Conservation (phyloP, 2,113 vertebrate species). For the Pagrus major region DNA sequence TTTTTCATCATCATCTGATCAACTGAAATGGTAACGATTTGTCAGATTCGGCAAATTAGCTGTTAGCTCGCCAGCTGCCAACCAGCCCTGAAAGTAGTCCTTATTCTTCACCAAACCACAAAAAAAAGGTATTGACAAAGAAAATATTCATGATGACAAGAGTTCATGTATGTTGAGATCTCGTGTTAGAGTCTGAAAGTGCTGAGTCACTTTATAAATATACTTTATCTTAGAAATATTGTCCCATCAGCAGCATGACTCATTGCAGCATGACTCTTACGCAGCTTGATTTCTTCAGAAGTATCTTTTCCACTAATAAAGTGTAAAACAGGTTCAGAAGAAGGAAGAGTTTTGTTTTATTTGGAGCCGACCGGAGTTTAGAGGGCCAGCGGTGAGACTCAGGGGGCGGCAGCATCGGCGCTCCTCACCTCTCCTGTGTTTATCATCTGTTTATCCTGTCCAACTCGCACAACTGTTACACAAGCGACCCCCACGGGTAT, state of each 20-base stretch:
- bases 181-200: background rate
- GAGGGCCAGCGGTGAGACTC: conserved; percentile 24
- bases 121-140: background rate
- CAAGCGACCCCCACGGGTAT: conserved; percentile 20
- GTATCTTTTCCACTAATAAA: conserved; percentile 24
- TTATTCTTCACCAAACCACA: background rate
- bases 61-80: too few species aligned
- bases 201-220: conserved; percentile 3
- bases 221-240: background rate
- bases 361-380: conserved; percentile 52
- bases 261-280: background rate
- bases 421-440: conserved; percentile 48
- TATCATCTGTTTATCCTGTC: conserved; percentile 48
- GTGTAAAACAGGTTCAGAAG: background rate
- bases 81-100: background rate
- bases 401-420: conserved; percentile 17
- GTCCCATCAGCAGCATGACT: background rate
- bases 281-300: conserved; percentile 22
- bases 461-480: conserved; percentile 32
- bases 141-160: background rate
- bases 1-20: too few species aligned
- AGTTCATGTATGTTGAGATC: background rate
- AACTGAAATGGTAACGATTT: too few species aligned
- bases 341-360: conserved; percentile 60
- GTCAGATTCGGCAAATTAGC: too few species aligned